A percentile compares a stretch with the other conserved stretches of the same genome.
Conservation (phyloP, 2,888 invertebrate genomes). For the Gasteruption jaculator region DNA sequence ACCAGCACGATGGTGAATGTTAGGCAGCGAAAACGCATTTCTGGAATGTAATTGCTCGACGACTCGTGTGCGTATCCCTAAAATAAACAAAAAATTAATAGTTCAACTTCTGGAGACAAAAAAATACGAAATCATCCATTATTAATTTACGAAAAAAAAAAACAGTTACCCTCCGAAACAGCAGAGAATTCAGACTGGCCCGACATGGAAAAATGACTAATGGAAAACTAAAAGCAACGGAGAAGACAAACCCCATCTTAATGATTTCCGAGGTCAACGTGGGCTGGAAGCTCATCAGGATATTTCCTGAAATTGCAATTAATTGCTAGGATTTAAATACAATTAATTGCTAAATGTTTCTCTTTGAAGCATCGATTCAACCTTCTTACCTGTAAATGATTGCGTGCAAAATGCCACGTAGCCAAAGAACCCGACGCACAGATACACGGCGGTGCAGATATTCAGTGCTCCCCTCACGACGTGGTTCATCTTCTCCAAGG, state of each 20-base stretch:
- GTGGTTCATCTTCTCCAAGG: slow-evolving; percentile 82
- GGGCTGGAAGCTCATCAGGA: slow-evolving; percentile 80
- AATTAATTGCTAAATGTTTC: no score
- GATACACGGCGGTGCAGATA: slow-evolving; percentile 86
- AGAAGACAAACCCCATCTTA: slow-evolving; percentile 91
- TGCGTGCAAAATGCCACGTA: slow-evolving; percentile 83
- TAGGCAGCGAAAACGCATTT: slow-evolving; percentile 74
- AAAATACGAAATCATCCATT: neutral
- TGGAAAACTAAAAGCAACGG: slow-evolving; percentile 94
- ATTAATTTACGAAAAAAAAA: neutral
- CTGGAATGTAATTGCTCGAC: slow-evolving; percentile 72
- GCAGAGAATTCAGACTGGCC: slow-evolving; percentile 85
- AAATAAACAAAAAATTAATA: slow-evolving; percentile 15
- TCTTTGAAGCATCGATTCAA: no score
- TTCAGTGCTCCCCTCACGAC: slow-evolving; percentile 86
- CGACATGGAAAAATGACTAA: slow-evolving; percentile 95
- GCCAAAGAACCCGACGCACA: slow-evolving; percentile 89
- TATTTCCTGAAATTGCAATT: slow-evolving; percentile 66
- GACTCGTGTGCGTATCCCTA: slow-evolving; percentile 68
- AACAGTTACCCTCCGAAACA: slow-evolving; percentile 72
- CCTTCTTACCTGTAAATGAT: slow-evolving; percentile 69
- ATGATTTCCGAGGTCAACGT: slow-evolving; percentile 82
- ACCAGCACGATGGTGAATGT: slow-evolving; percentile 74
- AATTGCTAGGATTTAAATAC: slow-evolving; percentile 3
- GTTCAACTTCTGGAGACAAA: neutral